Conservation (phyloP, 2,113 vertebrate species). For the Camelus bactrianus region DNA sequence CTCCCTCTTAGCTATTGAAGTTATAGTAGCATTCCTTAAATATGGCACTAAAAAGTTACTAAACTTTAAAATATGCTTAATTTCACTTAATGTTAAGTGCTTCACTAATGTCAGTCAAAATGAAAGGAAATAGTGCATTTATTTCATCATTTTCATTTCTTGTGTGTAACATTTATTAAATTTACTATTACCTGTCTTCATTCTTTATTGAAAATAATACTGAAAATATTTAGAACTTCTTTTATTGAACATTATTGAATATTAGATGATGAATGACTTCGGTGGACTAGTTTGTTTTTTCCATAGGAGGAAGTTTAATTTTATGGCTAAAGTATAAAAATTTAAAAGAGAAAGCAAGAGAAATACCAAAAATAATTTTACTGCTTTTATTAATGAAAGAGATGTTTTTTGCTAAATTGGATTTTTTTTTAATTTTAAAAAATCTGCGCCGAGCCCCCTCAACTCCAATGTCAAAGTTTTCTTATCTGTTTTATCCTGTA, state of each 20-base stretch:
- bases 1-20: neutral
- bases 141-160: constrained; percentile 1
- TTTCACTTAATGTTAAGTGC: constrained; percentile 4
- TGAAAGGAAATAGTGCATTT: constrained; percentile 21
- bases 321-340: neutral
- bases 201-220: constrained; percentile 30
- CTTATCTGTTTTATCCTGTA: neutral
- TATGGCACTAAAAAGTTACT: constrained; percentile 9
- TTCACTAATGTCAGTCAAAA: constrained; percentile 38
- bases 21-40: neutral
- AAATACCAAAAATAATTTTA: neutral
- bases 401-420: neutral
- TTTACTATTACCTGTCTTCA: neutral
- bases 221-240: neutral
- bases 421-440: constrained; percentile 7
- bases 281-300: neutral
- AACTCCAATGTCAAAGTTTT: neutral
- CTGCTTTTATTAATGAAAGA: neutral
- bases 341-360: neutral
- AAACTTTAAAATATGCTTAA: neutral
- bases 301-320: neutral
- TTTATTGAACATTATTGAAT: neutral
- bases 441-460: neutral
- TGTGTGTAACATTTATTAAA: neutral
- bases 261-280: neutral